A percentile compares a stretch with the other conserved stretches of the same genome.
Conservation (phyloP, 2,113 vertebrate species). For the Grus americana region DNA sequence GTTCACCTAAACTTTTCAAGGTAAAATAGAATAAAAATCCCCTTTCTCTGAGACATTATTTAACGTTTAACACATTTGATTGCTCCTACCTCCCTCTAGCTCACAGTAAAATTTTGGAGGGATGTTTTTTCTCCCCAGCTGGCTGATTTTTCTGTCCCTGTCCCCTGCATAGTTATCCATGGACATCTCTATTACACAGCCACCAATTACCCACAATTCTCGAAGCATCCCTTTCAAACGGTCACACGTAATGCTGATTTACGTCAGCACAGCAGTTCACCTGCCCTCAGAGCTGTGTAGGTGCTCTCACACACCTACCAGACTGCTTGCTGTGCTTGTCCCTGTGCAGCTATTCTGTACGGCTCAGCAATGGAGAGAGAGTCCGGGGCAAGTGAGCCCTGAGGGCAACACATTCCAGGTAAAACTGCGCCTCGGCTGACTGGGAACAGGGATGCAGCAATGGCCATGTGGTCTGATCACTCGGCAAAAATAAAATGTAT, state of each 20-base stretch:
- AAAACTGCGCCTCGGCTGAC: not conserved
- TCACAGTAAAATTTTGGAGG: not conserved
- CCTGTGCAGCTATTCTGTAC: not conserved
- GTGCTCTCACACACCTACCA: not conserved
- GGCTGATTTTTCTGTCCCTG: not conserved
- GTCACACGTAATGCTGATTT: fast-evolving
- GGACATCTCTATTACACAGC: not conserved
- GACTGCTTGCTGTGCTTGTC: not conserved
- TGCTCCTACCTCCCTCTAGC: not conserved
- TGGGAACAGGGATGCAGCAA: not conserved
- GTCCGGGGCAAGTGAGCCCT: not conserved
- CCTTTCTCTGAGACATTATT: not conserved
- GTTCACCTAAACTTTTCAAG: not conserved
- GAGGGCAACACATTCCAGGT: not conserved
- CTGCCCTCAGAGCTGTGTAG: not conserved
- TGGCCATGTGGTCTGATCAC: not conserved
- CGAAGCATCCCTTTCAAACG: not conserved
- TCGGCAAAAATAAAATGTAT: not conserved
- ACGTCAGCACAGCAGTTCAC: not conserved
- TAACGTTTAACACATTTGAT: not conserved
- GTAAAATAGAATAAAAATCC: not conserved
- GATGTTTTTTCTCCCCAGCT: not conserved
- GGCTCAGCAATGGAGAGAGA: not conserved
- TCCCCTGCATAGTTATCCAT: not conserved
- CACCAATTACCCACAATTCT: not conserved